These are phyloP conservation scores for Poeciliopsis occidentalis DNA, from an alignment of 2,113 vertebrate species.

Conservation along the genomic window DNA sequence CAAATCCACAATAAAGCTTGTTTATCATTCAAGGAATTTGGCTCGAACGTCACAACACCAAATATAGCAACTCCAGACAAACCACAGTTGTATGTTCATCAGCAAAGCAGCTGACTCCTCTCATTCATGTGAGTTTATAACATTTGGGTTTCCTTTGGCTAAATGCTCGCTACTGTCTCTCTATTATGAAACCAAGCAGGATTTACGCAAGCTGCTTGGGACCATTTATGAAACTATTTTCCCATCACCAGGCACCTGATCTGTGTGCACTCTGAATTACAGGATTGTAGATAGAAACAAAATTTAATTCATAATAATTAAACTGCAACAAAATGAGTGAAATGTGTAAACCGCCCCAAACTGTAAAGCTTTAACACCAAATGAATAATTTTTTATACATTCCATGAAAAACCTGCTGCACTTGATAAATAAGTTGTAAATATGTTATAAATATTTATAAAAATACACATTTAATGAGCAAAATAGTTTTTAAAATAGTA, in stretches of 20 bases:
- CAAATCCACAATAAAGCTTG: slow-evolving; percentile 15
- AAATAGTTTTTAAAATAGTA: too few relatives aligned
- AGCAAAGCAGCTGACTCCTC: slow-evolving; percentile 64
- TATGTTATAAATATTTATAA: too few relatives aligned
- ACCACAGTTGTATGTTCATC: slow-evolving; percentile 42
- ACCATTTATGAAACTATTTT: slow-evolving; percentile 3
- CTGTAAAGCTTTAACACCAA: too few relatives aligned
- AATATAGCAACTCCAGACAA: slow-evolving; percentile 50
- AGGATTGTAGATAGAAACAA: neutral
- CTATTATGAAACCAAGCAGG: slow-evolving; percentile 17
- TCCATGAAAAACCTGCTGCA: too few relatives aligned
- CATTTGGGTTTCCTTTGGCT: slow-evolving; percentile 13
- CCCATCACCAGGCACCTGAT: neutral
- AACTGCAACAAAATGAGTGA: neutral
- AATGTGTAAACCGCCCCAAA: too few relatives aligned
- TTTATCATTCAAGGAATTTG: slow-evolving; percentile 49
- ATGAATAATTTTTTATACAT: too few relatives aligned
- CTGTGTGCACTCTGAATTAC: neutral
- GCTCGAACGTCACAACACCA: slow-evolving; percentile 42
- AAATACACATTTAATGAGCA: too few relatives aligned
- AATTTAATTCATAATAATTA: neutral
- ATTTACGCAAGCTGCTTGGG: slow-evolving; percentile 17
- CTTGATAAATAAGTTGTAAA: too few relatives aligned
- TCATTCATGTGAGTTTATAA: slow-evolving; percentile 31
- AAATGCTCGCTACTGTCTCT: slow-evolving; percentile 20